These are phyloP conservation scores for Hypena proboscidalis DNA, from an alignment of 2,888 invertebrate species.

Conservation along the genomic window DNA sequence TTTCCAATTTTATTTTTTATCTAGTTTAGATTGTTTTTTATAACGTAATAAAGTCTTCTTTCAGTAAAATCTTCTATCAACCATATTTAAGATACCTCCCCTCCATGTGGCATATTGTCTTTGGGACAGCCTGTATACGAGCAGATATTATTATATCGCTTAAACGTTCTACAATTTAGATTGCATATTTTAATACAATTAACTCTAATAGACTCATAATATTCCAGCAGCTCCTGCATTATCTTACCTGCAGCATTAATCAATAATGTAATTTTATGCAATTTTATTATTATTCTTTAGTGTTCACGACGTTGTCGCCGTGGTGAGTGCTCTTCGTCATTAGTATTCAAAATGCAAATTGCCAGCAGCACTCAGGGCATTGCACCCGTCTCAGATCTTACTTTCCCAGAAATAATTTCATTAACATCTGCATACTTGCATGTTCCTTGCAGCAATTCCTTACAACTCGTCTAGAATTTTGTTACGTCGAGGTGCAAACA, in stretches of 20 bases:
- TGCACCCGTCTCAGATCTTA: constrained; percentile 78
- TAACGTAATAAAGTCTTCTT: no score
- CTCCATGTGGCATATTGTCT: no score
- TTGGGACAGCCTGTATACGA: no score
- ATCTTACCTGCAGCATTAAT: constrained; percentile 48
- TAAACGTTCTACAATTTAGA: no score
- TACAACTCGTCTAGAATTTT: constrained; percentile 57
- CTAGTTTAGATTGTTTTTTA: no score
- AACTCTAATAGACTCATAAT: no score
- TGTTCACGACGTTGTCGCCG: constrained; percentile 59
- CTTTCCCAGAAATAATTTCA: constrained; percentile 83
- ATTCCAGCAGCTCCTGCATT: constrained; percentile 18
- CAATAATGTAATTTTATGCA: constrained; percentile 62
- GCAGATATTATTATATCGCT: no score
- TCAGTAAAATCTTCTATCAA: no score
- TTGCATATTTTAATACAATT: no score
- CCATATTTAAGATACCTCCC: no score
- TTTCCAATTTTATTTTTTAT: no score
- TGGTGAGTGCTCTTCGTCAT: constrained; percentile 66
- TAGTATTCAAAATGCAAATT: constrained; percentile 84
- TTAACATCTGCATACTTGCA: constrained; percentile 77
- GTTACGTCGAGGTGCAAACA: constrained; percentile 38
- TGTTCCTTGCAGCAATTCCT: constrained; percentile 64
- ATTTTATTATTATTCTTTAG: constrained; percentile 65
- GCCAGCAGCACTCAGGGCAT: constrained; percentile 70